Percentiles rank a stretch among this genome's conserved stretches.
phyloP scores from a whole-genome alignment of 1,140 invertebrate genomes.

The Pseudomyrmex pallidus region DNA sequence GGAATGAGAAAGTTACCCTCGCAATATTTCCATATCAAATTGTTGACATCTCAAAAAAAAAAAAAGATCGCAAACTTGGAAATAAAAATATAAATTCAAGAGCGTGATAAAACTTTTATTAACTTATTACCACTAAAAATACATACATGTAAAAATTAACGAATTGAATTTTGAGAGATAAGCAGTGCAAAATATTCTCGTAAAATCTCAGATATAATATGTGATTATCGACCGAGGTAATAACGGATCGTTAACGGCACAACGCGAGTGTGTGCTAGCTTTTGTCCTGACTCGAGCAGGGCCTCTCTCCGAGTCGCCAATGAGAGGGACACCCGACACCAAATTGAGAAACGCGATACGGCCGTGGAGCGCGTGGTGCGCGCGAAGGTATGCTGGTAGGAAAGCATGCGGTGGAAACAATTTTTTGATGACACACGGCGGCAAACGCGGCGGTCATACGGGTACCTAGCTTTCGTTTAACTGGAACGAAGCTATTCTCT shows the following conservation, averaged over 20 bases:
- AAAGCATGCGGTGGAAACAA: constrained; percentile 45
- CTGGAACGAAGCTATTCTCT: constrained; percentile 68
- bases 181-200: too few species aligned
- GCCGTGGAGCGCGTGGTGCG: constrained; percentile 8
- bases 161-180: too few species aligned
- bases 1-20: background rate
- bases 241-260: background rate
- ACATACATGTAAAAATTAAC: too few species aligned
- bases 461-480: constrained; percentile 52
- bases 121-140: too few species aligned
- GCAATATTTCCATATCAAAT: too few species aligned
- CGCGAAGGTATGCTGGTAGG: constrained; percentile 67
- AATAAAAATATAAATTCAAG: too few species aligned
- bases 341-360: constrained; percentile 57
- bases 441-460: constrained; percentile 62
- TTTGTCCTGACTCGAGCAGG: background rate
- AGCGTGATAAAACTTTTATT: too few species aligned
- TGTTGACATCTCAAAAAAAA: background rate
- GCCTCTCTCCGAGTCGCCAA: constrained; percentile 2
- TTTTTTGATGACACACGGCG: constrained; percentile 46
- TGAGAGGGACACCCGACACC: constrained; percentile 39
- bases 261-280: background rate
- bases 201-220: too few species aligned
- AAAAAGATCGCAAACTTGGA: background rate
- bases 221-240: background rate